Conservation (phyloP, 1,140 invertebrate genomes). For the Archegozetes longisetosus region DNA sequence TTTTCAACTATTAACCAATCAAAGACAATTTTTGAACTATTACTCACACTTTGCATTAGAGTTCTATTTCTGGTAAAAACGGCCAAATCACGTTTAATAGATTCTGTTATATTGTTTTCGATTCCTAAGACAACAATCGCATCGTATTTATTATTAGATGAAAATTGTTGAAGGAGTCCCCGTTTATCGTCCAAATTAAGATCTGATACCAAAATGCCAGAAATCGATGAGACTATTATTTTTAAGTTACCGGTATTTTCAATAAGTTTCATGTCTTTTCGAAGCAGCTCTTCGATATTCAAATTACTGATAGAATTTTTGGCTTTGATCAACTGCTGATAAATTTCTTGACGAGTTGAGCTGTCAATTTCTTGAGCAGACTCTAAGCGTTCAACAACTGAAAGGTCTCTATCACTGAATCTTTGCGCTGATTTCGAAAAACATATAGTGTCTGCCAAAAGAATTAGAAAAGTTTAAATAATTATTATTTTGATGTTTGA, state of each 20-base stretch:
- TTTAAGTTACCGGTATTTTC: slow-evolving; percentile 24
- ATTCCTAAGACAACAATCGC: slow-evolving; percentile 14
- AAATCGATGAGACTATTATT: slow-evolving; percentile 41
- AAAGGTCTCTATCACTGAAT: slow-evolving; percentile 41
- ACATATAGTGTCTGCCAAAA: slow-evolving; percentile 53
- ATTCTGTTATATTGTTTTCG: slow-evolving; percentile 2
- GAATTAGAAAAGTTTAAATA: slow-evolving; percentile 36
- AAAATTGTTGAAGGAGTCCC: slow-evolving; percentile 1
- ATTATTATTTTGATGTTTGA: not conserved
- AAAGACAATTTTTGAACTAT: not conserved
- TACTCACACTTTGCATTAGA: slow-evolving; percentile 11
- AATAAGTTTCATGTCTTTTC: slow-evolving; percentile 45
- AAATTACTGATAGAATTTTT: slow-evolving; percentile 40
- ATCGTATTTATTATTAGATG: not conserved
- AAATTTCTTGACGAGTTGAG: slow-evolving; percentile 28
- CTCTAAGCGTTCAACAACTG: slow-evolving; percentile 30
- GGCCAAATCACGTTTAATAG: slow-evolving; percentile 9
- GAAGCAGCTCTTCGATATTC: slow-evolving; percentile 37
- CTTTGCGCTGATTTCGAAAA: slow-evolving; percentile 42
- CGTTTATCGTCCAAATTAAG: slow-evolving; percentile 2
- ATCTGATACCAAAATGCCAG: slow-evolving; percentile 20
- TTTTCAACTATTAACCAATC: not conserved
- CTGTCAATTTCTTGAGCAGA: slow-evolving; percentile 20
- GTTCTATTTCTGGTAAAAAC: slow-evolving; percentile 11
- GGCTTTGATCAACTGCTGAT: slow-evolving; percentile 36